Conservation (phyloP, 2,888 invertebrate genomes). For the Campoplex capitator region DNA sequence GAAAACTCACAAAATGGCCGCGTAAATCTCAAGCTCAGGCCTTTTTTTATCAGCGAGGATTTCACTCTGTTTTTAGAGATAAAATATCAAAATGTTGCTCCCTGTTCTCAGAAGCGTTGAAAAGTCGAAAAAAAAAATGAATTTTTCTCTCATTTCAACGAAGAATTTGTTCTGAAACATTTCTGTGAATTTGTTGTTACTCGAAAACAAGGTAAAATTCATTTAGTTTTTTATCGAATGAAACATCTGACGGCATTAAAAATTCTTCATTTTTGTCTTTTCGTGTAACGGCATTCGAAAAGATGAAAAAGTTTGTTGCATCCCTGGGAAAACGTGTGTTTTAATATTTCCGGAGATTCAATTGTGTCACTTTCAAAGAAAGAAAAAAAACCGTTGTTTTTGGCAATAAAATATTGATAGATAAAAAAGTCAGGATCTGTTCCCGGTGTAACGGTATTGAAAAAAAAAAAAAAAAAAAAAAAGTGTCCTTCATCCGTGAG, state of each 20-base stretch:
- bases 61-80: neutral
- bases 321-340: neutral
- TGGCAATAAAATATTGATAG: neutral
- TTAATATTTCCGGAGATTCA: neutral
- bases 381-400: neutral
- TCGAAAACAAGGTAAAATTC: neutral
- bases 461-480: conserved; percentile 5
- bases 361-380: too few species aligned
- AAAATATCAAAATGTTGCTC: neutral
- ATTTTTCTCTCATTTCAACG: neutral
- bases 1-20: conserved; percentile 12
- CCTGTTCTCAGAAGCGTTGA: neutral
- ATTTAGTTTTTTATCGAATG: neutral
- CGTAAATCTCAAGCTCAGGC: neutral
- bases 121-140: neutral
- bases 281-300: neutral
- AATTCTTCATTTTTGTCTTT: neutral
- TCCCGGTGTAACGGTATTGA: neutral
- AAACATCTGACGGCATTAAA: neutral
- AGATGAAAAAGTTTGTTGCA: neutral
- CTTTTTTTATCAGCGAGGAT: neutral
- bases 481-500: neutral
- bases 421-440: neutral
- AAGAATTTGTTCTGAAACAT: neutral
- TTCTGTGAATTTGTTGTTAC: neutral